Percentiles rank a stretch among this genome's conserved stretches.
phyloP scores from a whole-genome alignment of 1,140 invertebrate genomes.

The Triops longicaudatus region DNA sequence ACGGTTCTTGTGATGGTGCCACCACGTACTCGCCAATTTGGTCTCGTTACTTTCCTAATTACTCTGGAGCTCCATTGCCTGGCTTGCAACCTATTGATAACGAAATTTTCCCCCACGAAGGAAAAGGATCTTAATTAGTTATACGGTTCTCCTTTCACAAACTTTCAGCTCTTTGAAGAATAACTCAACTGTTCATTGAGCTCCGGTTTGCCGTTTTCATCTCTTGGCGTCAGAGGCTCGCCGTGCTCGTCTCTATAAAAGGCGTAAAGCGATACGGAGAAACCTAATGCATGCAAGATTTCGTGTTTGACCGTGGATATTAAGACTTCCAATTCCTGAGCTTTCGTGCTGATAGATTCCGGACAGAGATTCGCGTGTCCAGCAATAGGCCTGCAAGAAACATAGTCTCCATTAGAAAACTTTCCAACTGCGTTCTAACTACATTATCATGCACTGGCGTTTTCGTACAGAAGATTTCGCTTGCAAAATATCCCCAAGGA shows the following conservation, averaged over 20 bases:
- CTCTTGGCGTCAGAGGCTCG: conserved; percentile 69
- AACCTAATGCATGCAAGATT: conserved; percentile 93
- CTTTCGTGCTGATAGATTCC: conserved; percentile 83
- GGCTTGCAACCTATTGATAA: conserved; percentile 59
- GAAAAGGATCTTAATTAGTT: conserved; percentile 3
- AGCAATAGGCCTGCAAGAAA: conserved; percentile 72
- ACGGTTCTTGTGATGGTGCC: conserved; percentile 64
- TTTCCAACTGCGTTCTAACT: no score
- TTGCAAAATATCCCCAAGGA: not conserved
- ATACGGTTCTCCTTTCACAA: not conserved
- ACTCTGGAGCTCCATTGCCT: conserved; percentile 90
- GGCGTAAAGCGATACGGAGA: conserved; percentile 89
- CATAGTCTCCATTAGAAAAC: not conserved
- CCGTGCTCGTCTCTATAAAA: conserved; percentile 84
- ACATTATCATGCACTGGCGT: not conserved
- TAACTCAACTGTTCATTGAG: conserved; percentile 55
- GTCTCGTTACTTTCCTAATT: conserved; percentile 66
- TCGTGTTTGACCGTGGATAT: conserved; percentile 98
- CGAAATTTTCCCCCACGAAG: conserved; percentile 23
- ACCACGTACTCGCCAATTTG: conserved; percentile 68
- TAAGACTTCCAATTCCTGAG: conserved; percentile 83
- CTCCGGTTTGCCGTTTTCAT: conserved; percentile 75
- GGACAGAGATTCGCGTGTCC: conserved; percentile 98
- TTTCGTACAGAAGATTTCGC: conserved; percentile 20
- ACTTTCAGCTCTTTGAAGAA: not conserved